Evolutionary conservation across 2,797 vertebrate genomes (phyloP).

Genomic region (Alca torda): DNA sequence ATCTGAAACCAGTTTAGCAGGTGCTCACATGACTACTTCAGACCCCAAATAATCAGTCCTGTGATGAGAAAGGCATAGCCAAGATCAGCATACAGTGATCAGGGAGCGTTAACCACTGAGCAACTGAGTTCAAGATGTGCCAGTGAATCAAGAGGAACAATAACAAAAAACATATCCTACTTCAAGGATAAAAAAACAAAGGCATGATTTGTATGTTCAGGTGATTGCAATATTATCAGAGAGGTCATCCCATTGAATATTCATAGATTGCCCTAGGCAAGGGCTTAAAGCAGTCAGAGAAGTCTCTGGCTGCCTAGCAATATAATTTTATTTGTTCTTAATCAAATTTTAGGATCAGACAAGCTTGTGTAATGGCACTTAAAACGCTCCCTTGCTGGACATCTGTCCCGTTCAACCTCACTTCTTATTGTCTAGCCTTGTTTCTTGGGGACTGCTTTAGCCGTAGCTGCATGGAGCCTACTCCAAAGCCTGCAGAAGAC

Average conservation of each 20-base stretch:
- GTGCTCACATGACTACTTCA: not conserved
- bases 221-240: not conserved
- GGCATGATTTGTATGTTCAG: not conserved
- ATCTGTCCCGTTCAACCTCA: not conserved
- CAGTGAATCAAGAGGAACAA: not conserved
- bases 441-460: not conserved
- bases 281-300: constrained; percentile 9
- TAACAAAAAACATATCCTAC: not conserved
- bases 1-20: not conserved
- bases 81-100: not conserved
- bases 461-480: not conserved
- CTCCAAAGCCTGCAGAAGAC: not conserved
- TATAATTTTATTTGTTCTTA: constrained; percentile 48
- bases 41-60: not conserved
- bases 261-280: constrained; percentile 13
- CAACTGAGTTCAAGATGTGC: not conserved
- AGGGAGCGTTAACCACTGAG: not conserved
- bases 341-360: constrained; percentile 19
- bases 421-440: not conserved
- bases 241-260: constrained; percentile 27
- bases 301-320: constrained; percentile 2
- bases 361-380: not conserved
- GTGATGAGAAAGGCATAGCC: not conserved
- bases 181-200: not conserved
- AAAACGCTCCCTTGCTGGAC: not conserved